Evolutionary conservation across 2,113 vertebrate species (phyloP), one percentile per base, ranked within the genome.

Genomic region (Mandrillus leucophaeus): DNA sequence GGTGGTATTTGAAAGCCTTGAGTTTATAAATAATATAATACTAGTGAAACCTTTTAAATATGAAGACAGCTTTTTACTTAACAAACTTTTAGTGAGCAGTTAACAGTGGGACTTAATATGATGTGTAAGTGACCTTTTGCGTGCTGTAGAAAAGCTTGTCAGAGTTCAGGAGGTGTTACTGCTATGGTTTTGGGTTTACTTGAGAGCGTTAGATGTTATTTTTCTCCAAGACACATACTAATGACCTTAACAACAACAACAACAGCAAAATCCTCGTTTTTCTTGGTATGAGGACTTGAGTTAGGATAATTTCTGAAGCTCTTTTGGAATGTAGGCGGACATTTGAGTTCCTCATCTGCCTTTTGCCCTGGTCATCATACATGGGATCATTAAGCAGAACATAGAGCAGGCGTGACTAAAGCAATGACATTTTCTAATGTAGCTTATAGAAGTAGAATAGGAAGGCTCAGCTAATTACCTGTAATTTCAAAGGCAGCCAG

Each of bases 1-100:
- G 88, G 52, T 96, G 79, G 66, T 93, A 57, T 88, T 86, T 88
- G 86, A 76, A 88, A 86, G 59, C n/a, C 32, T 95, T 82, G 68
- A 91, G 55, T 52, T 80, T 92, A 75, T 55, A 84, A 91, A 61
- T 87, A 48, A 20, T 82, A 38, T 27, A 17, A 83, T 30, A 64
- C 25, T 92, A 30, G 25, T 96, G 40, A 87, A 79, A 59, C 43
- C 12, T 75, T 90, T 95, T 70, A 92, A 88, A 84, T 59, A 12
- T 50, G 57, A 97, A 85, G 35, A 57, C 25, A 61, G n/a, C 50
- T 61, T 45, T 81, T 79, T 45, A 52, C 40, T 27, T 86, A 75
- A 55, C 79, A 50, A 72, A 40, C 52, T 76, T 94, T 85, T 73
- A 79, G 25, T 45, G 75, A 82, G 6, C 52, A 52, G 3, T 30